Evolutionary conservation across 2,113 vertebrate genomes (phyloP).

Genomic region (Dendropsophus ebraccatus): DNA sequence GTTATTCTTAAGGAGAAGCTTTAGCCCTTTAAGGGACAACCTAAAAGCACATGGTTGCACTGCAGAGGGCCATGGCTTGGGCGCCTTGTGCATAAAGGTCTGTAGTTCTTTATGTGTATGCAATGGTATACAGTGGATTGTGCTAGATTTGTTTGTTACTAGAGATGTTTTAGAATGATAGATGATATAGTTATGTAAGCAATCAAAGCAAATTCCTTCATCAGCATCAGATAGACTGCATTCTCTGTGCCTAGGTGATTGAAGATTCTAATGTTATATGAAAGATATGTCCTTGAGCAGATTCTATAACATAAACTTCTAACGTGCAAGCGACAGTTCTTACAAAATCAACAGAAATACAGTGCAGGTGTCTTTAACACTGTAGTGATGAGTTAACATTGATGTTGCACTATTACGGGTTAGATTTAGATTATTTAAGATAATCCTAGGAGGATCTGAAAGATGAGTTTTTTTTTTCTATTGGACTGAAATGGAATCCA

Average conservation of each 20-base stretch:
- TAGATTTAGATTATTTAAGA: not conserved
- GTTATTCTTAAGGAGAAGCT: no score
- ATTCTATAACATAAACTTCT: not conserved
- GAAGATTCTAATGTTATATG: not conserved
- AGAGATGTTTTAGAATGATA: not conserved
- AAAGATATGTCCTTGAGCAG: not conserved
- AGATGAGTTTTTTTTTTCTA: no score
- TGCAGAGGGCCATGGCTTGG: no score
- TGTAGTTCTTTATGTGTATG: not conserved
- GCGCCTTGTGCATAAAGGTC: not conserved
- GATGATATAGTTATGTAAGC: not conserved
- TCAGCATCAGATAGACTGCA: not conserved
- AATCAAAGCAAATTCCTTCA: not conserved
- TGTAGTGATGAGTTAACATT: no score
- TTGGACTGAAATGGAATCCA: no score
- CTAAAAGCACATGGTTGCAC: no score
- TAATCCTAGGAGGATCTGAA: no score
- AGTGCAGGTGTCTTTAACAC: not conserved
- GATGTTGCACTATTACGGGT: no score
- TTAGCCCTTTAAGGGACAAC: no score
- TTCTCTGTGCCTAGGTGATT: not conserved
- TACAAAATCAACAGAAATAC: not conserved
- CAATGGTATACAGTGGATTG: not conserved
- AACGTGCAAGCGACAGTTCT: not conserved
- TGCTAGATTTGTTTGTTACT: not conserved